Evolutionary conservation across 2,113 vertebrate species (phyloP).

Genomic region (Nesogale talazaci): DNA sequence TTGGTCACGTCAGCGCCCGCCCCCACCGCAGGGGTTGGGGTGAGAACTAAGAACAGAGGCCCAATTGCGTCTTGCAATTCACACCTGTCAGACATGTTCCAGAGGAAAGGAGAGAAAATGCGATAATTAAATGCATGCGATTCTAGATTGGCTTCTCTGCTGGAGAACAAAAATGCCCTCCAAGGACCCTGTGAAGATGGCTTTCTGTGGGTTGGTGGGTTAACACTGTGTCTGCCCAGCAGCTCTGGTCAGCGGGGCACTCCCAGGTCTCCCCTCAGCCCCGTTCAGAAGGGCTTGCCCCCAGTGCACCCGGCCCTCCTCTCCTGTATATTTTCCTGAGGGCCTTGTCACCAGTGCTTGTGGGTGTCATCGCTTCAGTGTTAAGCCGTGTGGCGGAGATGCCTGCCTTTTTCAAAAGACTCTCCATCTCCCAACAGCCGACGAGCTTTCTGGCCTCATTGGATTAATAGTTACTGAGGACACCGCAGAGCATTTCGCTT

Average conservation of each 20-base stretch:
- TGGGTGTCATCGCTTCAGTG: background rate
- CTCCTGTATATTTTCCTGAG: fast-evolving
- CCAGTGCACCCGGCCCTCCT: background rate
- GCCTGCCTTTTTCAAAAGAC: background rate
- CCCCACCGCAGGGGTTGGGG: background rate
- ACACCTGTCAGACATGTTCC: background rate
- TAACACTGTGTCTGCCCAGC: background rate
- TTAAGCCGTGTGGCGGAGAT: background rate
- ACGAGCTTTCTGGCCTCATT: background rate
- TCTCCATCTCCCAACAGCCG: background rate
- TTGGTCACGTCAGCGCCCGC: background rate
- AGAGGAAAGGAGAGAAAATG: background rate
- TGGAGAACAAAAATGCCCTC: background rate
- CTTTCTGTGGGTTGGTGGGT: background rate
- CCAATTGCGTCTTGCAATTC: background rate
- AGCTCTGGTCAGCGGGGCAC: background rate
- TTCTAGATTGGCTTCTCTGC: background rate
- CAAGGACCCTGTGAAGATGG: background rate
- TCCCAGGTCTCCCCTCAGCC: background rate
- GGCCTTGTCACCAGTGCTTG: background rate
- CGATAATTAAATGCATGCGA: background rate
- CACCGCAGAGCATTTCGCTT: background rate
- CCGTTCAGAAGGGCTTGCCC: background rate
- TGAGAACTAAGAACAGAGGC: background rate
- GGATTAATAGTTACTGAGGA: background rate